Evolutionary conservation across 2,797 vertebrate genomes (phyloP), one percentile per base, ranked within the genome.

Genomic region (Bovichtus variegatus): DNA sequence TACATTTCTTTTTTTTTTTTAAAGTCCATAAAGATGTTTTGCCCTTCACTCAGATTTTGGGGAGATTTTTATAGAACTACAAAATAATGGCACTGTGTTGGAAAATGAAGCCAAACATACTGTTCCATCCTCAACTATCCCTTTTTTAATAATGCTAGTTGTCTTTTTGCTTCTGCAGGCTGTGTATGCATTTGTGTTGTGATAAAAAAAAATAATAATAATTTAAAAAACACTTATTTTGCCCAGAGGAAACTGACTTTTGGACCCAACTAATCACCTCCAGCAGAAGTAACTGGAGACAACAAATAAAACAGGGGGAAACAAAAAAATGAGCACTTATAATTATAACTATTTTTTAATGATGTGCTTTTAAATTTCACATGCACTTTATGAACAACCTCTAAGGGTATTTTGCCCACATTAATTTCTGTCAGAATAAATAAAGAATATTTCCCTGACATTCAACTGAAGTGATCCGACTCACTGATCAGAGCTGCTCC

Each of bases 401-500:
- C n/a, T 4, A 11, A 13, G 3, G 16, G 2, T 46, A 4, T 4
- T 31, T 18, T 13, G 58, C 53, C 3, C 7, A 25, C 9, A 31
- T 9, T 50, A 0, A 16, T 12, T 19, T 34, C 27, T 21, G 19
- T 57, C 3, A 43, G 8, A 29, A 21, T 21, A 5, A 41, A 18
- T 2, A 3, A 27, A 36, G 38, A 57, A 44, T 8, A 27, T 34
- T 6, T 66, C 8, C 34, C 4, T 7, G 2, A 51, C n/a, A 63
- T 44, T 44, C 0, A 68, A 6, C 15, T 9, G 4, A 57, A 27
- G 38, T 63, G 9, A 1, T 61, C 2, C 11, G 41, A 95, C 95
- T 95, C 88, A 96, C 95, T 91, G 93, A 61, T 96, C 93, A 27
- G 50, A 80, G 50, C 68, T 77, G 53, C 40, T 86, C 57, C 70